Evolutionary conservation across 2,113 vertebrate genomes (phyloP).

Genomic region (Tragulus kanchil): DNA sequence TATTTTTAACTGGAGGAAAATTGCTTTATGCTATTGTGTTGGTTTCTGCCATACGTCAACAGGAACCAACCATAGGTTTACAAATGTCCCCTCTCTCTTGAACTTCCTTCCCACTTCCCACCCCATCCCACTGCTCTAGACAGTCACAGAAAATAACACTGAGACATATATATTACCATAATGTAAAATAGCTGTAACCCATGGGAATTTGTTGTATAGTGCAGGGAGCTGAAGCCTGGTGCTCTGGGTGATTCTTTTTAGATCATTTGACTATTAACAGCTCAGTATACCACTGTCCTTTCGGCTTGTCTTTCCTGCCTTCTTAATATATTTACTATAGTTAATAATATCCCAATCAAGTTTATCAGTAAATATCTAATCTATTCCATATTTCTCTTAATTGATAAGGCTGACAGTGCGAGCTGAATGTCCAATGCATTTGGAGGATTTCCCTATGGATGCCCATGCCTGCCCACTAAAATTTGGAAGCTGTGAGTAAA

Average conservation of each 20-base stretch:
- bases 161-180: background rate
- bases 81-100: too few relatives aligned
- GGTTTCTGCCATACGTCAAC: too few relatives aligned
- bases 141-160: background rate
- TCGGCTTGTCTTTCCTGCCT: background rate
- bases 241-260: background rate
- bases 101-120: too few relatives aligned
- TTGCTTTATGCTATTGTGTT: too few relatives aligned
- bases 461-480: conserved; percentile 95
- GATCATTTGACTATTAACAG: background rate
- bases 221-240: background rate
- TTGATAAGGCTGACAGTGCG: conserved; percentile 92
- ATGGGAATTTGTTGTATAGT: background rate
- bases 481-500: conserved; percentile 95
- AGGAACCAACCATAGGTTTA: too few relatives aligned
- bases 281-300: background rate
- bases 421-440: conserved; percentile 95
- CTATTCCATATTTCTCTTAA: background rate
- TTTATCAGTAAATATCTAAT: background rate
- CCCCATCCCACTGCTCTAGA: too few relatives aligned
- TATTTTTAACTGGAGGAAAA: too few relatives aligned
- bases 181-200: background rate
- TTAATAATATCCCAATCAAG: background rate
- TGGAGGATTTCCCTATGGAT: conserved; percentile 96
- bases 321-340: background rate